Conservation (phyloP, 1,140 invertebrate species). For the Batillaria attramentaria region DNA sequence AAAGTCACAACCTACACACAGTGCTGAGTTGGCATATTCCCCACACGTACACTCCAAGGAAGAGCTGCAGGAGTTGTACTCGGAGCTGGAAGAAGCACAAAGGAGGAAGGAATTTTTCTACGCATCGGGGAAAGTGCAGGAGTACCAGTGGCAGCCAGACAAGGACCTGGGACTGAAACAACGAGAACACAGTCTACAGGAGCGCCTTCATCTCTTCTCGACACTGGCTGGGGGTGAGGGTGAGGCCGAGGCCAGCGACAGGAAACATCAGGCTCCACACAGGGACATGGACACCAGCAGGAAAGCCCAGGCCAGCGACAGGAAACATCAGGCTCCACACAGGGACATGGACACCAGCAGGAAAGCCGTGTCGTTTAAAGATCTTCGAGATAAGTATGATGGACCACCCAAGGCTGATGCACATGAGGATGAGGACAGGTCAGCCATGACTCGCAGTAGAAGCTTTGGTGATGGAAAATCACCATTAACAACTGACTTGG, state of each 20-base stretch:
- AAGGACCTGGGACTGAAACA: constrained; percentile 84
- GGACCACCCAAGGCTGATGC: not conserved
- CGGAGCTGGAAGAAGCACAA: constrained; percentile 84
- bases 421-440: too few relatives aligned
- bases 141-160: constrained; percentile 79
- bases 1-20: too few relatives aligned
- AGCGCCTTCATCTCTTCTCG: not conserved
- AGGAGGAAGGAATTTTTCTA: constrained; percentile 89
- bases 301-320: not conserved
- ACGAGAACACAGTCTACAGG: constrained; percentile 1
- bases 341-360: constrained; percentile 7
- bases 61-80: constrained; percentile 84
- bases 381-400: constrained; percentile 27
- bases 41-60: constrained; percentile 80
- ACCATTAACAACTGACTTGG: too few relatives aligned
- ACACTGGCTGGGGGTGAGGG: not conserved
- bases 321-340: not conserved
- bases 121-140: constrained; percentile 80
- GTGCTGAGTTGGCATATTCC: too few relatives aligned
- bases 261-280: not conserved
- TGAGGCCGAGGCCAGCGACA: not conserved
- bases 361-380: constrained; percentile 37
- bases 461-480: too few relatives aligned
- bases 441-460: too few relatives aligned
- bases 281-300: not conserved